These are phyloP conservation scores for Drosophila aldrichi DNA, from an alignment of 2,888 invertebrate species.

Conservation along the genomic window DNA sequence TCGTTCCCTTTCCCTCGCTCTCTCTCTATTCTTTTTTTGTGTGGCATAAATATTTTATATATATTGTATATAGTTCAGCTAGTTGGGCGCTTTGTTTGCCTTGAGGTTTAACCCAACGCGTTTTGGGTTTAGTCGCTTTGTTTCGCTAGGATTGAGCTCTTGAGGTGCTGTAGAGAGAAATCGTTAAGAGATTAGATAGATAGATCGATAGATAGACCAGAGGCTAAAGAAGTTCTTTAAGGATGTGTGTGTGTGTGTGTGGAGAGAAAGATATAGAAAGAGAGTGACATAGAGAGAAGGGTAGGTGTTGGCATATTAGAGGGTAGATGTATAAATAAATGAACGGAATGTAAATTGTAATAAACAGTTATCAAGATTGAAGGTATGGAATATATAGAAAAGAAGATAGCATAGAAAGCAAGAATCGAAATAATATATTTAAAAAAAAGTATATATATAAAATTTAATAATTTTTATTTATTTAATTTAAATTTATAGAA, in stretches of 20 bases:
- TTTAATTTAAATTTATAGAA: too few relatives aligned
- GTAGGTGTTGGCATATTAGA: conserved; percentile 6
- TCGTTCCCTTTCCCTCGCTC: neutral
- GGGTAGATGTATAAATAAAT: neutral
- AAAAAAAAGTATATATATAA: too few relatives aligned
- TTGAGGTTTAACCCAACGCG: conserved; percentile 37
- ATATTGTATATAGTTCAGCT: conserved; percentile 57
- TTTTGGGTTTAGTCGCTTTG: conserved; percentile 41
- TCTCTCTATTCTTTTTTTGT: conserved; percentile 4
- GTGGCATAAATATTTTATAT: conserved; percentile 70
- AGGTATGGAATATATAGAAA: neutral
- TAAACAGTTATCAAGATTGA: neutral
- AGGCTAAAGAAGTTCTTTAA: neutral
- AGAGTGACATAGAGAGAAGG: neutral
- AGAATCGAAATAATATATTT: too few relatives aligned
- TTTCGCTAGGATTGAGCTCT: conserved; percentile 30
- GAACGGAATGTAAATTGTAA: neutral
- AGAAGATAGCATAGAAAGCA: neutral
- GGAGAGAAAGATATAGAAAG: neutral
- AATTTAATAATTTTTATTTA: too few relatives aligned
- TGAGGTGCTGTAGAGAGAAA: conserved; percentile 20
- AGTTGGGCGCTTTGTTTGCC: conserved; percentile 43
- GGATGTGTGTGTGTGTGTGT: neutral
- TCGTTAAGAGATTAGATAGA: conserved; percentile 11
- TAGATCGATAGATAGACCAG: neutral